Conservation (phyloP, 92 coral and sea anemone genomes). For the Ricordea florida region DNA sequence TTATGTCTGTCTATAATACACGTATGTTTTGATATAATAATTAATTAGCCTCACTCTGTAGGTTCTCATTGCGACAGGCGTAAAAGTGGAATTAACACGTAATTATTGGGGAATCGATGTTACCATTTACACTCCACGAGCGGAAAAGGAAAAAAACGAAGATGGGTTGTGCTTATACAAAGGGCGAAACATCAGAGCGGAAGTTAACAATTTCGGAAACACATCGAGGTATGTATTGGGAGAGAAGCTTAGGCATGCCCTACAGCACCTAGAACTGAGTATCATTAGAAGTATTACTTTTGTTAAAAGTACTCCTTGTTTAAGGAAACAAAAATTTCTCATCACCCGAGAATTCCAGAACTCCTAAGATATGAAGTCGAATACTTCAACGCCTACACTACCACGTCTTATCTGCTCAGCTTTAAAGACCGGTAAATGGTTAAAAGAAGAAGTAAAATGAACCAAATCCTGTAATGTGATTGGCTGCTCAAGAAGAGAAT, state of each 20-base stretch:
- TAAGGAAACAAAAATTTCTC: too few relatives aligned
- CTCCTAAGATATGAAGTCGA: too few relatives aligned
- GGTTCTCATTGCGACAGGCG: slow-evolving; percentile 27
- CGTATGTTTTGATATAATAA: too few relatives aligned
- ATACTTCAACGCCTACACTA: too few relatives aligned
- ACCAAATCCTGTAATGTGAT: too few relatives aligned
- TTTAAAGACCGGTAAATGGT: too few relatives aligned
- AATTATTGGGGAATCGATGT: slow-evolving; percentile 44
- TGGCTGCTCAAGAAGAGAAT: too few relatives aligned
- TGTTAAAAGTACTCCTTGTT: too few relatives aligned
- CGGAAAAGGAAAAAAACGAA: not conserved
- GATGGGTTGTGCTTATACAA: slow-evolving; percentile 2
- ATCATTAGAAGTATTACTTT: not conserved
- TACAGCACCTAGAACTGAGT: not conserved
- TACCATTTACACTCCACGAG: slow-evolving; percentile 22
- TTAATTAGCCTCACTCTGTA: not conserved
- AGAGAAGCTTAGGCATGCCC: not conserved
- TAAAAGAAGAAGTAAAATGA: too few relatives aligned
- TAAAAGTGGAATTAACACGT: slow-evolving; percentile 9
- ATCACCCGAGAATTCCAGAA: too few relatives aligned
- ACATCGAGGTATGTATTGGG: not conserved
- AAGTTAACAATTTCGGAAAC: not conserved
- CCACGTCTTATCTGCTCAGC: too few relatives aligned
- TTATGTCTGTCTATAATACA: not conserved
- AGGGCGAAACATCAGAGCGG: not conserved